These are phyloP conservation scores for Eurypyga helias DNA, from an alignment of 2,113 vertebrate genomes.

Conservation along the genomic window DNA sequence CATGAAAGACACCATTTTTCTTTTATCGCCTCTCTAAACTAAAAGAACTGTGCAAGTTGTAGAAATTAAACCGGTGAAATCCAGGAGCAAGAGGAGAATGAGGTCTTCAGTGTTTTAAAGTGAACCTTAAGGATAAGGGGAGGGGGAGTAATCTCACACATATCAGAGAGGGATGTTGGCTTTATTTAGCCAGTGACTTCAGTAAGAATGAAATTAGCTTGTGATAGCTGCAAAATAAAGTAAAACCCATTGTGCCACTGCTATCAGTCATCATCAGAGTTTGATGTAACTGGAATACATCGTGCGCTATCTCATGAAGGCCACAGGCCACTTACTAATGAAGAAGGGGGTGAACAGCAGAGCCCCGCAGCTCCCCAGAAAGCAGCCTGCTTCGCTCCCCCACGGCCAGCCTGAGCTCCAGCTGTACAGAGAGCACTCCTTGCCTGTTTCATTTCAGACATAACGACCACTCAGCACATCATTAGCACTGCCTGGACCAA, in stretches of 20 bases:
- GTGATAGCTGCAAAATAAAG: constrained; percentile 1
- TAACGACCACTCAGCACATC: not conserved
- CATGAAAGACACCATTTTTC: constrained; percentile 25
- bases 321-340: not conserved
- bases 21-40: constrained; percentile 37
- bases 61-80: constrained; percentile 7
- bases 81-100: not conserved
- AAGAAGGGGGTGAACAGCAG: not conserved
- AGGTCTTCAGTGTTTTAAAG: not conserved
- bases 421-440: not conserved
- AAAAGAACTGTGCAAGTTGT: not conserved
- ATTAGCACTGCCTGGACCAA: constrained; percentile 12
- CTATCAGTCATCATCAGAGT: not conserved
- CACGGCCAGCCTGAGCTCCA: not conserved
- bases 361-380: not conserved
- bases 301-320: not conserved
- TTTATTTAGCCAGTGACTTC: constrained; percentile 39
- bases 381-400: not conserved
- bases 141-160: not conserved
- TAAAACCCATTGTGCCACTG: not conserved
- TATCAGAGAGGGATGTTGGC: not conserved
- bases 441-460: not conserved
- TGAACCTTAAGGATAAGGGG: not conserved
- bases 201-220: constrained; percentile 22
- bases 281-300: not conserved